Conservation (phyloP, 2,797 vertebrate genomes). For the Hipposideros larvatus region DNA sequence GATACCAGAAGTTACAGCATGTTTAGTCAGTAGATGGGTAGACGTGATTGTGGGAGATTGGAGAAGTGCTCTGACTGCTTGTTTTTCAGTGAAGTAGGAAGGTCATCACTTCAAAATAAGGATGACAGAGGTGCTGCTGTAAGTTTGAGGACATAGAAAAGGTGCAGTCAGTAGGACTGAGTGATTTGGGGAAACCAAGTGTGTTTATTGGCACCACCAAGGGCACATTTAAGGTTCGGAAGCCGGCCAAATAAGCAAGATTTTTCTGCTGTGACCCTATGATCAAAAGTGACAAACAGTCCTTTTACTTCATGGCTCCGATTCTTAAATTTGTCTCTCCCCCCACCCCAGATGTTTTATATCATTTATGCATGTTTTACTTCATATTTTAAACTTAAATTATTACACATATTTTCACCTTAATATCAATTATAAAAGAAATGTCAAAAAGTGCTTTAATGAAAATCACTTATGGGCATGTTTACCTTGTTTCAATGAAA, state of each 20-base stretch:
- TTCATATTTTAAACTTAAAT: neutral
- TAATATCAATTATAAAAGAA: neutral
- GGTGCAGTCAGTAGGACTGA: neutral
- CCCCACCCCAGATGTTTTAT: neutral
- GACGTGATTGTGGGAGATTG: neutral
- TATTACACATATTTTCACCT: neutral
- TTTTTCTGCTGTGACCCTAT: neutral
- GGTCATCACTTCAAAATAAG: neutral
- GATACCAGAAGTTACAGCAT: neutral
- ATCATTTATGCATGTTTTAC: slow-evolving; percentile 6
- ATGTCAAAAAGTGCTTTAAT: neutral
- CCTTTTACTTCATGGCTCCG: neutral
- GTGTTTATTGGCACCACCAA: neutral
- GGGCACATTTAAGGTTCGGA: neutral
- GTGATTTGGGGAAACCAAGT: neutral
- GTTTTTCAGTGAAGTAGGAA: neutral
- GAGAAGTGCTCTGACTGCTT: neutral
- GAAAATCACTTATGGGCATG: neutral
- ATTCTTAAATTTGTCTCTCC: neutral
- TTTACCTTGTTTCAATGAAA: slow-evolving; percentile 34
- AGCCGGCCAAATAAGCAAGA: neutral
- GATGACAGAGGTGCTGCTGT: neutral
- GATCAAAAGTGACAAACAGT: neutral
- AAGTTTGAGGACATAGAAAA: neutral
- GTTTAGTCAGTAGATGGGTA: neutral